Evolutionary conservation across 2,888 invertebrate genomes (phyloP).

Genomic region (Kryphioiulus occultus): DNA sequence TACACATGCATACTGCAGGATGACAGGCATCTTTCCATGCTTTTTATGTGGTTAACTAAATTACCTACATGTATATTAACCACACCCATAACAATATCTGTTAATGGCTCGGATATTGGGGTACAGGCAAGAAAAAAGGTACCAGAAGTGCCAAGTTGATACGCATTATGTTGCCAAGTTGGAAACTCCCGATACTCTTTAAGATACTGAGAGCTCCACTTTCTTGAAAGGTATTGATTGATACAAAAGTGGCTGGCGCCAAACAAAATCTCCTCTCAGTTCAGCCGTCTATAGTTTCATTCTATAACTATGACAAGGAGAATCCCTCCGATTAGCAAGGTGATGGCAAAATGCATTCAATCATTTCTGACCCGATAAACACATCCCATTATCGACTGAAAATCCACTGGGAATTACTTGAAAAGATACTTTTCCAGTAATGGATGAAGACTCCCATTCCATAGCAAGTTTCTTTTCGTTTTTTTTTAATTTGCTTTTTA

Average conservation of each 20-base stretch:
- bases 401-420: neutral
- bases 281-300: neutral
- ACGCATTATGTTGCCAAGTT: no score
- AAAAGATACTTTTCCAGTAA: neutral
- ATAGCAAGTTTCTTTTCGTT: neutral
- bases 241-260: neutral
- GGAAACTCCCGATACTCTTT: neutral
- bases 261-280: neutral
- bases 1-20: neutral
- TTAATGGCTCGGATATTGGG: neutral
- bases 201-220: neutral
- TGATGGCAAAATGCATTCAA: neutral
- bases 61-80: neutral
- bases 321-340: conserved; percentile 5
- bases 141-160: neutral
- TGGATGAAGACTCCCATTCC: neutral
- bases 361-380: conserved; percentile 5
- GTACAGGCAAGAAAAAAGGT: neutral
- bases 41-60: neutral
- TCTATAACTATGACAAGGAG: neutral
- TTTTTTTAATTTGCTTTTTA: neutral
- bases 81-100: neutral
- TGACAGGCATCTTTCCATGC: neutral
- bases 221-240: neutral
- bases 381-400: neutral